Evolutionary conservation across 1,140 invertebrate genomes (phyloP), one percentile per base, ranked within the genome.

Genomic region (Leptinotarsa undecemlineata): DNA sequence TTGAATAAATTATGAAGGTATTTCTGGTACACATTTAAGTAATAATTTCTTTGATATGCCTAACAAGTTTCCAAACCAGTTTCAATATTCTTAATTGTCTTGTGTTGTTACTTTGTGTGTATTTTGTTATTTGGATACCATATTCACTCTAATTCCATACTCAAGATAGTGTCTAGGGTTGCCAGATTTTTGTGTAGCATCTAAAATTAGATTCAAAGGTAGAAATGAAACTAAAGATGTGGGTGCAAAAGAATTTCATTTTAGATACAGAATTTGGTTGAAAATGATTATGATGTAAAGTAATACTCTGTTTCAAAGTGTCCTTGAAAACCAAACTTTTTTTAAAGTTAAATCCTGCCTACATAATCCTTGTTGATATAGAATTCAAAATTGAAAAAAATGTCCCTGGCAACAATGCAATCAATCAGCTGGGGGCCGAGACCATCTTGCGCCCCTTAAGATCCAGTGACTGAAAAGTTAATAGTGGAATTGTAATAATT

Each of bases 201-300:
- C 51, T 64, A 64, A 64, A 64, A 64, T 64, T 64, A 64, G 63
- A 64, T 19, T 57, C 51, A 17, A 17, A 57, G 51, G 51, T 57
- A 57, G n/a, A 57, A 57, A 57, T 57, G 51, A 23, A 66, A 14
- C 63, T 20, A 23, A 15, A 1, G 63, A 66, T 66, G 68, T 70
- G 68, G 68, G 68, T 57, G 68, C 51, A 23, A 70, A 68, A 70
- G 48, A 57, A 70, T 68, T 68, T 68, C n/a, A 26, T 19, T 68
- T 8, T 42, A 42, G 33, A 42, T 42, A 8, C 8, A 66, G 8
- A 42, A 42, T 42, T 42, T 42, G 33, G 33, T 42, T 42, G 11
- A 42, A 42, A 42, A 42, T 42, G 33, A 8, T 42, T 42, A 42
- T 42, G 33, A 42, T 42, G 33, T 42, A 42, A 42, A 42, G 33